Evolutionary conservation across 1,140 invertebrate genomes (phyloP), one percentile per base, ranked within the genome.

Genomic region (Tetragnatha versicolor): DNA sequence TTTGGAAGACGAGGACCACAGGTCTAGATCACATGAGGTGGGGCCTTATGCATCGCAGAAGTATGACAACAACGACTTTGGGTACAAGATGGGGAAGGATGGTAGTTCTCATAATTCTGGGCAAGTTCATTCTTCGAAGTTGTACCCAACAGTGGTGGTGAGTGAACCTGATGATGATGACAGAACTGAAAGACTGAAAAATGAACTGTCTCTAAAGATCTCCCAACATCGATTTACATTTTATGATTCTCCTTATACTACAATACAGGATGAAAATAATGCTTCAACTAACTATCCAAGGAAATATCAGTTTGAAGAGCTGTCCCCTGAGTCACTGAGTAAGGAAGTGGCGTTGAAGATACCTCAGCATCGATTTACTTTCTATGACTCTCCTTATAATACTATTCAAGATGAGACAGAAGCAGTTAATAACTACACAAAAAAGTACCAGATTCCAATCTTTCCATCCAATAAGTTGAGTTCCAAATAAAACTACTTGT

Each of bases 341-440:
- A 39, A 31, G 6, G 65, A 69, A 58, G 14, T 39, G 14, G n/a
- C 55, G 17, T 37, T 79, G 47, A 69, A 39, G 60, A 51, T 79
- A 12, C 76, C 76, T 0, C 51, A 47, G 49, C 42, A 79, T 27
- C 42, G 63, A 69, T 79, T 79, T 49, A 79, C 63, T 33, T 79
- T 79, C 37, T 79, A 79, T 55, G 76, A 79, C 37, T 79, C 76
- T 7, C 76, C 76, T 58, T 79, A 79, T 20, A 69, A 61, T 60
- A 79, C 76, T 6, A 69, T 79, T 47, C 76, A 79, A 60, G 53
- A 79, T 47, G 63, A 79, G 35, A 76, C 63, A 22, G 72, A 75
- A 29, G 22, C 10, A n/a, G n/a, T n/a, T n/a, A n/a, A n/a, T n/a
- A n/a, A n/a, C n/a, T n/a, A n/a, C n/a, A n/a, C n/a, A n/a, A n/a